These are phyloP conservation scores for Ochropacha duplaris DNA, from an alignment of 2,888 invertebrate species.

Conservation along the genomic window DNA sequence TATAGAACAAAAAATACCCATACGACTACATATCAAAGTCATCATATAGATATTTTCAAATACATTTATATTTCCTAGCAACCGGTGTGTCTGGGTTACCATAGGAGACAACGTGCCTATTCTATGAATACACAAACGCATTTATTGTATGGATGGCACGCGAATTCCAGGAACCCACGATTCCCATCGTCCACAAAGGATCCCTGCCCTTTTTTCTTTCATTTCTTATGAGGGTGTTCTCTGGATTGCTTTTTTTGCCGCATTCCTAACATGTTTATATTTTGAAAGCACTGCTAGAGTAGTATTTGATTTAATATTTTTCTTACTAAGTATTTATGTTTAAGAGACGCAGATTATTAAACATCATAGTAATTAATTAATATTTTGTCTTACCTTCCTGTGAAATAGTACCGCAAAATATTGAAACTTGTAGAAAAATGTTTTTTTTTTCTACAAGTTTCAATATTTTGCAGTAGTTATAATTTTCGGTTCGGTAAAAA, in stretches of 20 bases:
- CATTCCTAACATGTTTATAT: constrained; percentile 75
- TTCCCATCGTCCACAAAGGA: constrained; percentile 72
- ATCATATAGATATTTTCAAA: neutral
- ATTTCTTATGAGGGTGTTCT: constrained; percentile 72
- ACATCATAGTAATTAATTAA: neutral
- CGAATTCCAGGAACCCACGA: constrained; percentile 75
- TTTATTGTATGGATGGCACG: constrained; percentile 67
- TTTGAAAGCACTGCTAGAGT: constrained; percentile 55
- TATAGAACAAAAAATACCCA: neutral
- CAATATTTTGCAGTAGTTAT: no score
- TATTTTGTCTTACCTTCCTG: no score
- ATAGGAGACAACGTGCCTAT: constrained; percentile 45
- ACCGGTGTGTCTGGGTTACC: neutral
- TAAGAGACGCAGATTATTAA: neutral
- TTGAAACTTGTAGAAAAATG: no score
- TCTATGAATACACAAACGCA: constrained; percentile 47
- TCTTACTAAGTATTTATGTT: neutral
- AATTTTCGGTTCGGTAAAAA: no score
- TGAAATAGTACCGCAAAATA: no score
- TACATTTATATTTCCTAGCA: neutral
- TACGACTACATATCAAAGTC: neutral
- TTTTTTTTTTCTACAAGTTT: no score
- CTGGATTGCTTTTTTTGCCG: constrained; percentile 54
- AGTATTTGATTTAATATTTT: constrained; percentile 7
- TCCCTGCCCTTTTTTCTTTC: constrained; percentile 52